These are phyloP conservation scores for Macquaria australasica DNA, from an alignment of 2,113 vertebrate genomes.

Conservation along the genomic window DNA sequence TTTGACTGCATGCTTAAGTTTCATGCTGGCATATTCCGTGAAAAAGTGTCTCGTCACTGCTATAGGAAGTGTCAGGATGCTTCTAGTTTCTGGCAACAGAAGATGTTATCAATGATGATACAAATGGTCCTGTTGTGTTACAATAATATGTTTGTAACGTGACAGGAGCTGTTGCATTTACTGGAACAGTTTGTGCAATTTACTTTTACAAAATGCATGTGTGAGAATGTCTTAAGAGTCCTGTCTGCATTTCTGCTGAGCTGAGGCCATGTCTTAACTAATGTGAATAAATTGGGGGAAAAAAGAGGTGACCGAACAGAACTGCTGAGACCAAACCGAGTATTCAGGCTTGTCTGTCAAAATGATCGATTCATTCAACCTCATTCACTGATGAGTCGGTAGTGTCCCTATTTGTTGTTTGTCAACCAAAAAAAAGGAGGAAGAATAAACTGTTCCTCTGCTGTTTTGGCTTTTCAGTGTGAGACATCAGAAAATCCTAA, in stretches of 20 bases:
- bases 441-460: neutral
- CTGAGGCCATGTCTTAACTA: neutral
- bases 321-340: neutral
- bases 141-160: neutral
- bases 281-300: neutral
- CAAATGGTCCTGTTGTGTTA: neutral
- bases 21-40: neutral
- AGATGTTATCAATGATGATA: neutral
- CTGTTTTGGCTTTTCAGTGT: neutral
- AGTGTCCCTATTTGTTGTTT: neutral
- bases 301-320: neutral
- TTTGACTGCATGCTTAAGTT: neutral
- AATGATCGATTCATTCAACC: neutral
- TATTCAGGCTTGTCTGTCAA: neutral
- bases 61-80: neutral
- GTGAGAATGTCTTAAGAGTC: neutral
- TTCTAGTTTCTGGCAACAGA: neutral
- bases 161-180: neutral
- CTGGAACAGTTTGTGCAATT: neutral
- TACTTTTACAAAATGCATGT: neutral
- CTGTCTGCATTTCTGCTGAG: conserved; percentile 8
- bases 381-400: neutral
- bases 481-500: neutral
- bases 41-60: conserved; percentile 1
- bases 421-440: neutral